phyloP scores from a whole-genome alignment of 2,888 invertebrate species.

The Pseudococcus longispinus region DNA sequence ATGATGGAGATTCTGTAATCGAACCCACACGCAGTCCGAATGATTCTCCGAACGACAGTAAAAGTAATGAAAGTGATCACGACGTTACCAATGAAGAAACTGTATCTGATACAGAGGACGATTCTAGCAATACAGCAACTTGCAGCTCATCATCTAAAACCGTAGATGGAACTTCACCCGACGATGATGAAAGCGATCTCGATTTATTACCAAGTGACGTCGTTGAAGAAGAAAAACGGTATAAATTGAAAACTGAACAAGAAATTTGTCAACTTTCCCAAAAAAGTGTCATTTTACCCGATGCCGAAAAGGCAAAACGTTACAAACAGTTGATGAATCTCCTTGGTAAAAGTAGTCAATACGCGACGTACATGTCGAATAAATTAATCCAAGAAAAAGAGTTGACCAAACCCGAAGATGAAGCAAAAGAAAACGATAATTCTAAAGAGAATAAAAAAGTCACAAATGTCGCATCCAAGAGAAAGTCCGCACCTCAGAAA shows the following conservation, averaged over 20 bases:
- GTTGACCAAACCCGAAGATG: not conserved
- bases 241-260: constrained; percentile 19
- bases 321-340: constrained; percentile 59
- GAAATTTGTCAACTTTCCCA: not conserved
- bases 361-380: constrained; percentile 40
- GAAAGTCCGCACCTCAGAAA: not conserved
- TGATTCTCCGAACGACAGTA: not conserved
- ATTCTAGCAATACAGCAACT: not conserved
- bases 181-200: not conserved
- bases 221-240: constrained; percentile 34
- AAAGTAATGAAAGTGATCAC: not conserved
- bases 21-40: not conserved
- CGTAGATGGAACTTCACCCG: not conserved
- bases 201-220: constrained; percentile 6
- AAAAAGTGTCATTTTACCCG: constrained; percentile 55
- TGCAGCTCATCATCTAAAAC: not conserved
- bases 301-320: constrained; percentile 58
- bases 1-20: not conserved
- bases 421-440: not conserved
- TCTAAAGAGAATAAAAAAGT: not conserved
- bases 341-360: constrained; percentile 60
- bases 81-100: not conserved
- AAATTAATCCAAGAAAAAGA: not conserved
- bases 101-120: not conserved
- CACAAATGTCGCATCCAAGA: not conserved